Evolutionary conservation across 2,113 vertebrate genomes (phyloP).

Genomic region (Macrotus californicus): DNA sequence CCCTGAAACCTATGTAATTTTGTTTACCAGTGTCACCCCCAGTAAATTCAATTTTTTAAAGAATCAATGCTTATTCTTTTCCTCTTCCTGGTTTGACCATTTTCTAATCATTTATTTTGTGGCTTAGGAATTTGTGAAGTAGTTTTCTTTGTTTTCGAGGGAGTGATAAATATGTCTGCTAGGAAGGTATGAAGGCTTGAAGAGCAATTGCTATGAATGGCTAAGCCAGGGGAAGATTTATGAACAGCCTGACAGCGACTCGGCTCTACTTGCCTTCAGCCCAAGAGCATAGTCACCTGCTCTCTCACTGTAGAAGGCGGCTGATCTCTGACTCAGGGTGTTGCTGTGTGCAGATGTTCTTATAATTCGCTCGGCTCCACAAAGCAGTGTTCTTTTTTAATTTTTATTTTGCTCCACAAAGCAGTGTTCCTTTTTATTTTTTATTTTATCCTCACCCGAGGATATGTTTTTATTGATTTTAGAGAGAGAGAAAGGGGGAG

Average conservation of each 20-base stretch:
- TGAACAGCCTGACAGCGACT: background rate
- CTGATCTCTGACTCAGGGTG: background rate
- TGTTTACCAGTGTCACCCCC: no score
- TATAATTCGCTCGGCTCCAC: background rate
- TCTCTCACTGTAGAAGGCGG: background rate
- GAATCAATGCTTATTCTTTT: background rate
- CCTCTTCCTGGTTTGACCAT: background rate
- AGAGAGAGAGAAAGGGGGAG: no score
- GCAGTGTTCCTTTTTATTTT: no score
- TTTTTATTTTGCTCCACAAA: background rate
- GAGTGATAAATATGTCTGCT: background rate
- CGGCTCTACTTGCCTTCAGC: background rate
- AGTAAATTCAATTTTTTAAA: no score
- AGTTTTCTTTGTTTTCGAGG: background rate
- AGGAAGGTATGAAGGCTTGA: background rate
- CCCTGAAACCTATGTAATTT: no score
- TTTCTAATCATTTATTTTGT: background rate
- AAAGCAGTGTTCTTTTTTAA: background rate
- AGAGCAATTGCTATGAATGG: background rate
- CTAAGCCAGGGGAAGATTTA: background rate
- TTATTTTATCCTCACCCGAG: no score
- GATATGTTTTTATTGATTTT: no score
- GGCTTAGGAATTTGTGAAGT: background rate
- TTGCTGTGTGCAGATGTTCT: background rate
- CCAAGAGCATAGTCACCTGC: background rate